Evolutionary conservation across 2,797 vertebrate species (phyloP).

Genomic region (Florisuga fusca): DNA sequence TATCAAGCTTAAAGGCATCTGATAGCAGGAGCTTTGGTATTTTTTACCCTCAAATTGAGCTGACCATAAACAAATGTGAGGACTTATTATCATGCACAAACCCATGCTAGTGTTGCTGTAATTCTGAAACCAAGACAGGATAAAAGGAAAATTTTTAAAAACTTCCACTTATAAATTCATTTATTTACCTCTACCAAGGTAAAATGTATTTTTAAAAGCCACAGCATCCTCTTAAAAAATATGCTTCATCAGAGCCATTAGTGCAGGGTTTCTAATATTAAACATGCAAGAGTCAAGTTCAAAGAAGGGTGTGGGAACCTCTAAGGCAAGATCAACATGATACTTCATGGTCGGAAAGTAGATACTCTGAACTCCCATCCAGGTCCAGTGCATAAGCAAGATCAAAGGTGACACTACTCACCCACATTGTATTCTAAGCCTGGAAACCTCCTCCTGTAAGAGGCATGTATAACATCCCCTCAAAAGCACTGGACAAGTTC

Average conservation of each 20-base stretch:
- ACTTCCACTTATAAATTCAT: background rate
- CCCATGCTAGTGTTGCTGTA: background rate
- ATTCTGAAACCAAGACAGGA: slow-evolving; percentile 9
- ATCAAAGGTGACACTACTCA: background rate
- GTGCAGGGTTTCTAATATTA: slow-evolving; percentile 40
- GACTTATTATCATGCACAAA: background rate
- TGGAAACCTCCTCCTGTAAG: background rate
- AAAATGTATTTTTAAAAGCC: slow-evolving; percentile 54
- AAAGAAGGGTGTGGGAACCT: slow-evolving; percentile 9
- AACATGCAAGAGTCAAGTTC: background rate
- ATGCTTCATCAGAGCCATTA: slow-evolving; percentile 32
- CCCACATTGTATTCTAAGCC: background rate
- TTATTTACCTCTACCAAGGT: slow-evolving; percentile 13
- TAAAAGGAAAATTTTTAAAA: slow-evolving; percentile 12
- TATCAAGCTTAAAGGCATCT: background rate
- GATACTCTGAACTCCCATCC: background rate
- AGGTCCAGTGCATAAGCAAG: background rate
- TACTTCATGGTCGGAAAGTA: background rate
- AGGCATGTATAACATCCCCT: background rate
- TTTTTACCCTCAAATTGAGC: background rate
- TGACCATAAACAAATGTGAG: background rate
- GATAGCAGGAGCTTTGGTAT: background rate
- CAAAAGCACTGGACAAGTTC: background rate
- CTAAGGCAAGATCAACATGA: background rate
- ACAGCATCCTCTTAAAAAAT: slow-evolving; percentile 38